These are phyloP conservation scores for Bombus balteatus DNA, from an alignment of 1,140 invertebrate genomes.

Conservation along the genomic window DNA sequence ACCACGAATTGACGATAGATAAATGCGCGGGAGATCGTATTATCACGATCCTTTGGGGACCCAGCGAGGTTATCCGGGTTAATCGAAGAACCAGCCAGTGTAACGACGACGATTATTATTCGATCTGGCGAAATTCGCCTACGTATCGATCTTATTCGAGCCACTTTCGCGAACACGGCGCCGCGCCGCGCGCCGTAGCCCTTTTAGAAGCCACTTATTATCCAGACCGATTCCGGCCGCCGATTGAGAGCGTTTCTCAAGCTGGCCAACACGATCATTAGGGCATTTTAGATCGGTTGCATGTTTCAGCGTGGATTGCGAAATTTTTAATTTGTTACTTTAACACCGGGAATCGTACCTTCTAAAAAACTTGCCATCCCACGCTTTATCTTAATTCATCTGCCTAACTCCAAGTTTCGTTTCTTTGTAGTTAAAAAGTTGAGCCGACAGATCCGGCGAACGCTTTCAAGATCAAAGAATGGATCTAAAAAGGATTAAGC, in stretches of 20 bases:
- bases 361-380: background rate
- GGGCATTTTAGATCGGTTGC: background rate
- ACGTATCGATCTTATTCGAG: slow-evolving; percentile 43
- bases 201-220: slow-evolving; percentile 44
- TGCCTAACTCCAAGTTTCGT: background rate
- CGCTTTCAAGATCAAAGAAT: background rate
- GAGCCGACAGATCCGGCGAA: background rate
- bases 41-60: slow-evolving; percentile 67
- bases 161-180: slow-evolving; percentile 25
- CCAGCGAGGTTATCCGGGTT: slow-evolving; percentile 68
- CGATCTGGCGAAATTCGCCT: slow-evolving; percentile 52
- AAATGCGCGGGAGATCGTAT: slow-evolving; percentile 64
- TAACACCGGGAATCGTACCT: background rate
- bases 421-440: background rate
- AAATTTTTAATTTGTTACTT: slow-evolving; percentile 1
- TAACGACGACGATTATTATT: slow-evolving; percentile 63
- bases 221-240: background rate
- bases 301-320: background rate
- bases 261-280: slow-evolving; percentile 3
- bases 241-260: slow-evolving; percentile 33
- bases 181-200: slow-evolving; percentile 1
- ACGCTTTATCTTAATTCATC: too few species aligned
- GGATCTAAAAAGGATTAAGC: too few species aligned
- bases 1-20: slow-evolving; percentile 65
- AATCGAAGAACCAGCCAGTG: slow-evolving; percentile 65